Base-by-base conservation (phyloP, 2,888 invertebrate species). In the Lithosia quadra region DNA sequence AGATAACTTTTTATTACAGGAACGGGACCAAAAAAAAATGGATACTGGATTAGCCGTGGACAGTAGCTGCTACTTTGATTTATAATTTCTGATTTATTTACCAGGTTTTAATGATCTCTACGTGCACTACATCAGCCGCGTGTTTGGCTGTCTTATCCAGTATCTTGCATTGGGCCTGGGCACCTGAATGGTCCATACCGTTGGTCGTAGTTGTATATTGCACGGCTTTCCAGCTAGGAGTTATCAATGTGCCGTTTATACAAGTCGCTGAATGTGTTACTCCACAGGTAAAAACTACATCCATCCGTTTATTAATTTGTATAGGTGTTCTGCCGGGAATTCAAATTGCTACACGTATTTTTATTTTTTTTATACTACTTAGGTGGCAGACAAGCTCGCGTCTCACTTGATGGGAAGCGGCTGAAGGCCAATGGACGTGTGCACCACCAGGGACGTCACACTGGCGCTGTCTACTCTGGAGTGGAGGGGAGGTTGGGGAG, bases 171-270 rank as follows among this genome's bases (percentile, higher is more conserved):
- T 87, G 87, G 88, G 63, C 79, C 0, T 82, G 83, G 81, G 84
- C 82, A 1, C 86, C 89, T 0, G 75, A 79, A 3, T 91, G 90
- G 90, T 68, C 88, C 15, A 84, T 90, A 8, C 85, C 91, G 0
- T n/a, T 84, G 4, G 72, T 85, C 13, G 78, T 93, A 43, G 75
- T 90, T 5, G 1, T 86, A 2, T 90, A 82, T 76, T 85, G 89
- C 60, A 73, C 87, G 10, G 72, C 75, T 24, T 91, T 82, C 76
- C 88, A 88, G 5, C 2, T 89, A 0, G 93, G 94, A 2, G 80
- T 82, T 2, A 84, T 85, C 0, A 90, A 85, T 58, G 78, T 92
- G 53, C 83, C 84, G 0, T 77, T 84, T 18, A 74, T 89, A 36
- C 87, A 88, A 65, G 57, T 85, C 1, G 58, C 77, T 0, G 90